These are phyloP conservation scores for Hirudo medicinalis DNA, from an alignment of 1,140 invertebrate genomes.

Conservation along the genomic window DNA sequence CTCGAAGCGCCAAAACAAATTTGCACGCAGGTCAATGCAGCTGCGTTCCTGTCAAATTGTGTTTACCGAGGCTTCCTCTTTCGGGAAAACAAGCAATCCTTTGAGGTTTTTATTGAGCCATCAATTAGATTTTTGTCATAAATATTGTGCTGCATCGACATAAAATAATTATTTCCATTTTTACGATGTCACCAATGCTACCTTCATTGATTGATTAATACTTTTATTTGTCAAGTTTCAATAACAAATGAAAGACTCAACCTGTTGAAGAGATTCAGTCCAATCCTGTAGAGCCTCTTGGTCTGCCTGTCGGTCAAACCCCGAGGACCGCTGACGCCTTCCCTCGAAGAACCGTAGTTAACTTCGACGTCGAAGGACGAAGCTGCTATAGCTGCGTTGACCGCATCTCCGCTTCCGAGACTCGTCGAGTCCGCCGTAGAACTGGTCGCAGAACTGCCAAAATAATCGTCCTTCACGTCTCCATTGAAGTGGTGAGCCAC, in stretches of 20 bases:
- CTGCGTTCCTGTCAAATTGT: slow-evolving; percentile 18
- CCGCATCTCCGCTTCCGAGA: background rate
- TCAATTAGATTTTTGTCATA: too few relatives aligned
- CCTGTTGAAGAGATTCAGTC: slow-evolving; percentile 91
- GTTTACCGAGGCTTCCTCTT: background rate
- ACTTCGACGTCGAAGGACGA: background rate
- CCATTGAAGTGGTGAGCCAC: background rate
- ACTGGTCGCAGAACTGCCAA: background rate
- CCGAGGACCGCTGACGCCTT: background rate
- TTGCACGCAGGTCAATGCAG: too few relatives aligned
- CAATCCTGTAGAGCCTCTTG: slow-evolving; percentile 77
- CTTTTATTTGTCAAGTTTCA: background rate
- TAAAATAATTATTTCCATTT: too few relatives aligned
- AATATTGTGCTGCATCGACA: too few relatives aligned
- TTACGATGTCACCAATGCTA: too few relatives aligned
- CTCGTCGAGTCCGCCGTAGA: background rate
- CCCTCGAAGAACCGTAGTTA: background rate
- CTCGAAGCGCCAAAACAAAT: too few relatives aligned
- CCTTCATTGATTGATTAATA: background rate
- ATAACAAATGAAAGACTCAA: slow-evolving; percentile 19
- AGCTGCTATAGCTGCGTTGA: background rate
- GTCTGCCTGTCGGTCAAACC: slow-evolving; percentile 30
- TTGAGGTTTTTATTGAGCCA: too few relatives aligned
- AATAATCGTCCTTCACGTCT: background rate
- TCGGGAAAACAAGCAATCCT: too few relatives aligned